These are phyloP conservation scores for Sardinella longiceps DNA, from an alignment of 2,797 vertebrate genomes.

Conservation along the genomic window DNA sequence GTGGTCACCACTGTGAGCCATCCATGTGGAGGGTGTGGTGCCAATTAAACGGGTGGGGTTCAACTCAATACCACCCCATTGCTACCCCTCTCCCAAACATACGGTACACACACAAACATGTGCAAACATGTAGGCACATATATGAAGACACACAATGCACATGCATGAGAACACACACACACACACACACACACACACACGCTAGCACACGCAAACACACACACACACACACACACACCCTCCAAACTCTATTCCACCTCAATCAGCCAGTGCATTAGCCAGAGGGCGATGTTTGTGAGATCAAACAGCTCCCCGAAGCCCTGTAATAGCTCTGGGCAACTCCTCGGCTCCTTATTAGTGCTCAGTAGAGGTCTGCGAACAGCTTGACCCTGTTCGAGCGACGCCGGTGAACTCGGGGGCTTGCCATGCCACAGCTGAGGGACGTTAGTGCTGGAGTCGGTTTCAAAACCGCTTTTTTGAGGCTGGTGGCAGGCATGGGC, in stretches of 20 bases:
- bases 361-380: neutral
- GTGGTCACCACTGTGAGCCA: conserved; percentile 14
- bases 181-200: neutral
- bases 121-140: neutral
- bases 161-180: neutral
- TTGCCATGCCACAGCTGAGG: neutral
- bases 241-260: neutral
- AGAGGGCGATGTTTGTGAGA: neutral
- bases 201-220: neutral
- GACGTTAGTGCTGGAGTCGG: neutral
- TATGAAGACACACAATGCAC: neutral
- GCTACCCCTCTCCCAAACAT: neutral
- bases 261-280: conserved; percentile 6
- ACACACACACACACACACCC: neutral
- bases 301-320: neutral
- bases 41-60: conserved; percentile 9
- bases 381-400: neutral
- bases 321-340: conserved; percentile 6
- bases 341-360: neutral
- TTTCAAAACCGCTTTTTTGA: neutral
- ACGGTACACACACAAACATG: neutral
- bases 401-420: neutral
- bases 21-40: neutral
- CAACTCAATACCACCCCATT: conserved; percentile 1
- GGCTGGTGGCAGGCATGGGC: neutral